Percentiles rank a stretch among this genome's conserved stretches.
Evolutionary conservation across 92 coral and sea anemone species (phyloP).

Genomic region (Muricea muricata): DNA sequence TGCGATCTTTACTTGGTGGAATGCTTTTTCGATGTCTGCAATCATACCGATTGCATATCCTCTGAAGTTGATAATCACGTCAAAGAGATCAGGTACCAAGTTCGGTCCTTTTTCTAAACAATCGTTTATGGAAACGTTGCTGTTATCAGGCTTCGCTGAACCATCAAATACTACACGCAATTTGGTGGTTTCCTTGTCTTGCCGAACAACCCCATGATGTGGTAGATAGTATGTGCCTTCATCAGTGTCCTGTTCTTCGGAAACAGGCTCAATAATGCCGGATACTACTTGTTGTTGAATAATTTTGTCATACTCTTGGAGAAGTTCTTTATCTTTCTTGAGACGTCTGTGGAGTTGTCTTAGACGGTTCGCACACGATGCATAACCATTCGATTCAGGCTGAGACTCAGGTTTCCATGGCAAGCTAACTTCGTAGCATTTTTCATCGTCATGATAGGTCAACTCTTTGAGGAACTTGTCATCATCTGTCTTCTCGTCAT

Average conservation of each 20-base stretch:
- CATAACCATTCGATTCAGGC: constrained; percentile 29
- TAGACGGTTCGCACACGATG: constrained; percentile 39
- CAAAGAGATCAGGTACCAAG: constrained; percentile 12
- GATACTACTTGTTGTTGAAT: constrained; percentile 13
- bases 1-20: constrained; percentile 31
- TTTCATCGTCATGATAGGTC: constrained; percentile 18
- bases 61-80: constrained; percentile 23
- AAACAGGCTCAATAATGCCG: constrained; percentile 19
- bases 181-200: constrained; percentile 28
- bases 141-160: constrained; percentile 27
- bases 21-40: constrained; percentile 25
- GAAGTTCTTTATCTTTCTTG: constrained; percentile 22
- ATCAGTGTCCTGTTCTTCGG: background rate
- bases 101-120: constrained; percentile 30
- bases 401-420: constrained; percentile 28
- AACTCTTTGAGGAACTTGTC: too few species aligned
- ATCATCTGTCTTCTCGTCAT: background rate
- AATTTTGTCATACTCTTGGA: constrained; percentile 19
- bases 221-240: constrained; percentile 12
- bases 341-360: constrained; percentile 47
- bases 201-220: constrained; percentile 19
- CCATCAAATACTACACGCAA: constrained; percentile 34
- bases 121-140: constrained; percentile 12
- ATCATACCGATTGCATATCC: constrained; percentile 20
- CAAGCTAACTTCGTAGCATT: constrained; percentile 29